phyloP scores from a whole-genome alignment of 2,888 invertebrate genomes.

The Pristionchus fissidentatus region DNA sequence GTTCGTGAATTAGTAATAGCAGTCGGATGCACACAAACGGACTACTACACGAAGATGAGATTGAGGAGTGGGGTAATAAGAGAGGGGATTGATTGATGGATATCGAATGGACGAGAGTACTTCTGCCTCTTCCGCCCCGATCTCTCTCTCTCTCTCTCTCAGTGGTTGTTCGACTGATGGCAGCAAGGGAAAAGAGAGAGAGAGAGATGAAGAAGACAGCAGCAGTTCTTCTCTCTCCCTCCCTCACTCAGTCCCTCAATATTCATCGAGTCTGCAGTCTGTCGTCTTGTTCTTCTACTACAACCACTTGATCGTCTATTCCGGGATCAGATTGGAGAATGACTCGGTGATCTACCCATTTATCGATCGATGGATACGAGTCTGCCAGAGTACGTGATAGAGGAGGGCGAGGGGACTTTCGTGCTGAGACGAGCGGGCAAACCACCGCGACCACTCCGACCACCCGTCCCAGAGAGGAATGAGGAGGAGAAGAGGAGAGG shows the following conservation, averaged over 20 bases:
- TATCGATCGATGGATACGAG: not conserved
- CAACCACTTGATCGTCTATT: not conserved
- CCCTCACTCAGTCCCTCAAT: not conserved
- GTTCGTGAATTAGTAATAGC: too few species aligned
- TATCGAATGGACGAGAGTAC: constrained; percentile 29
- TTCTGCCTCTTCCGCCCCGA: not conserved
- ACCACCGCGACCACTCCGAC: too few species aligned
- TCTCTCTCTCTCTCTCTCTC: not conserved
- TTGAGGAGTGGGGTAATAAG: constrained; percentile 27
- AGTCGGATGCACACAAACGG: too few species aligned
- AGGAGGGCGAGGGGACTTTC: constrained; percentile 12
- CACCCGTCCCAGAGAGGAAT: not conserved
- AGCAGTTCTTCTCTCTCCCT: constrained; percentile 20
- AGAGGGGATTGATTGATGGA: constrained; percentile 32
- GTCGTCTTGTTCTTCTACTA: not conserved
- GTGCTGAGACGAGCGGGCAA: not conserved
- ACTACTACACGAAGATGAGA: too few species aligned
- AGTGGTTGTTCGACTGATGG: not conserved
- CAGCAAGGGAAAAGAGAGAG: not conserved
- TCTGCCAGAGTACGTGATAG: not conserved
- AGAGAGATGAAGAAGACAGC: not conserved
- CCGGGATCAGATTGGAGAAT: too few species aligned
- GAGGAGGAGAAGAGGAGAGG: too few species aligned
- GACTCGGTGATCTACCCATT: not conserved
- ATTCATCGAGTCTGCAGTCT: not conserved